Conservation (phyloP, 2,797 vertebrate genomes). For the Phoeniculus purpureus region DNA sequence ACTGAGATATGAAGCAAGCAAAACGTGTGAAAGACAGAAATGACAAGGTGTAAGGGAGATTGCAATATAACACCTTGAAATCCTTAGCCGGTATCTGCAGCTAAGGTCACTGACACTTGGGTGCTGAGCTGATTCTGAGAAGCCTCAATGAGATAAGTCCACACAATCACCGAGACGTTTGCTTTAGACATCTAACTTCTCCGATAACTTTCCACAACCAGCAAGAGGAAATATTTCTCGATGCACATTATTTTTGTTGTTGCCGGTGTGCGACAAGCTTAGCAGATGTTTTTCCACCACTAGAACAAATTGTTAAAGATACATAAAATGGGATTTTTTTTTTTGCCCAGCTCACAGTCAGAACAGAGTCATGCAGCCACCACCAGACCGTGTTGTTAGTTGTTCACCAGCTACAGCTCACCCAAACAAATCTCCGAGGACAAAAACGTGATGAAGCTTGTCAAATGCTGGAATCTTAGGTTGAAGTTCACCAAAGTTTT, state of each 20-base stretch:
- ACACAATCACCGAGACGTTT: background rate
- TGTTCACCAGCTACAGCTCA: slow-evolving; percentile 2
- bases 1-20: background rate
- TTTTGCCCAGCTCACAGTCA: slow-evolving; percentile 3
- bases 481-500: slow-evolving; percentile 42
- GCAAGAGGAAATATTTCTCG: background rate
- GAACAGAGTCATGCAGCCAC: background rate
- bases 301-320: background rate
- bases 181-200: background rate
- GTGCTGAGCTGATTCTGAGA: slow-evolving; percentile 5
- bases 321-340: background rate
- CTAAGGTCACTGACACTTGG: background rate
- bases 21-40: slow-evolving; percentile 41
- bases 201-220: slow-evolving; percentile 40
- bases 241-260: slow-evolving; percentile 1
- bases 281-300: background rate
- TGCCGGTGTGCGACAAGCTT: background rate
- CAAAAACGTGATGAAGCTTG: slow-evolving; percentile 11
- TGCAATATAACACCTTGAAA: background rate
- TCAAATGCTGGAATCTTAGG: background rate
- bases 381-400: background rate
- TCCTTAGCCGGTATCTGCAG: background rate
- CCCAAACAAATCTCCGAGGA: background rate
- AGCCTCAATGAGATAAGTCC: background rate
- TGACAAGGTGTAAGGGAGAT: slow-evolving; percentile 36